A percentile compares a stretch with the other conserved stretches of the same genome.
Conservation (phyloP, 1,140 invertebrate genomes). For the Macrocentrus cingulum region DNA sequence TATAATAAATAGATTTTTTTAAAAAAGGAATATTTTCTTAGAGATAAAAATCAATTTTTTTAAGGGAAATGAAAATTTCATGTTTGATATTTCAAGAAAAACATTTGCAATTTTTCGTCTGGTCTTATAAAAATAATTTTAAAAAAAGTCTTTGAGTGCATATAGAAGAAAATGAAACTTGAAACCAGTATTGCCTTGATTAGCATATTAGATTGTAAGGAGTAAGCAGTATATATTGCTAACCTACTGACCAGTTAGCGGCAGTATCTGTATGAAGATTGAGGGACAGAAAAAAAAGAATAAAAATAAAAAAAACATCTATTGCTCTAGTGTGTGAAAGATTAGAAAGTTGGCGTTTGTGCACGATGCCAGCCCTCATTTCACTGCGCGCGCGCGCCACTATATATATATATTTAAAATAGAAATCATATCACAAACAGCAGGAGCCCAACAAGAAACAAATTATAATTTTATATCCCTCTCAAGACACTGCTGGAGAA, state of each 20-base stretch:
- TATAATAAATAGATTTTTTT: too few species aligned
- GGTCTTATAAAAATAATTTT: too few species aligned
- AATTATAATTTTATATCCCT: neutral
- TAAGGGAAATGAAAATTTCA: too few species aligned
- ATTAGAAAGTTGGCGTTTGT: conserved; percentile 45
- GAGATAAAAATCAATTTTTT: too few species aligned
- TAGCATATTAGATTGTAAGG: conserved; percentile 25
- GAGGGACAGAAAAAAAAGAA: neutral
- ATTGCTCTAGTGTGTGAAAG: conserved; percentile 33
- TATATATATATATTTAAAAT: too few species aligned
- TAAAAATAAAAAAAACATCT: conserved; percentile 30
- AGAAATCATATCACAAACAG: neutral
- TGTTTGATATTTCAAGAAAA: too few species aligned
- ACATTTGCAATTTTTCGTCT: too few species aligned
- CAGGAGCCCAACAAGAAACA: neutral
- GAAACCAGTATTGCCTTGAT: conserved; percentile 2
- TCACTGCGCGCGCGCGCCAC: too few species aligned
- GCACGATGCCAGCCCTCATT: neutral
- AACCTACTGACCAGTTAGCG: conserved; percentile 55
- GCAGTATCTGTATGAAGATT: conserved; percentile 7
- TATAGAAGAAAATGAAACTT: too few species aligned
- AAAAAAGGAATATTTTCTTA: too few species aligned
- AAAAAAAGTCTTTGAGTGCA: too few species aligned
- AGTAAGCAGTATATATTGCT: conserved; percentile 36
- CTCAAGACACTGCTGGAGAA: neutral